These are phyloP conservation scores for Sebastes dallii DNA, from an alignment of 2,797 vertebrate species.

Conservation along the genomic window DNA sequence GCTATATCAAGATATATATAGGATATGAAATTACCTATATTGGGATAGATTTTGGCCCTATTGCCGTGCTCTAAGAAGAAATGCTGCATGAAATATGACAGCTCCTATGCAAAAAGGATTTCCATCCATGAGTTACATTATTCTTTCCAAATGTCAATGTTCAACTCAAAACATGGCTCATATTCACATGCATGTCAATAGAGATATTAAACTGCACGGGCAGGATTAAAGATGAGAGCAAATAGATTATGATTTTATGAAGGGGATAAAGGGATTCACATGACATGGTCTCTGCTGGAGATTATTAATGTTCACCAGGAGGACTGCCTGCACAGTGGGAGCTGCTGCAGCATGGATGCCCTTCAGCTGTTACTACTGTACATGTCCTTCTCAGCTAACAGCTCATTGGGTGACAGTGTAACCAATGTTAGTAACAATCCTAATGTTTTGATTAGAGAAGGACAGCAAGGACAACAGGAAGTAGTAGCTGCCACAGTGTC, in stretches of 20 bases:
- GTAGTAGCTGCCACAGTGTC: not conserved
- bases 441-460: not conserved
- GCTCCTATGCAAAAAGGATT: not conserved
- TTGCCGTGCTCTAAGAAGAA: not conserved
- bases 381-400: not conserved
- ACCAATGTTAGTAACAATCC: not conserved
- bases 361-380: not conserved
- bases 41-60: no score
- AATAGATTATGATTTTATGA: slow-evolving; percentile 15
- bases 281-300: not conserved
- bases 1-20: no score
- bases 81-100: not conserved
- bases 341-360: slow-evolving; percentile 24
- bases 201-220: not conserved
- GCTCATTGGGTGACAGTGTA: not conserved
- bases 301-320: not conserved
- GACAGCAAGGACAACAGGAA: not conserved
- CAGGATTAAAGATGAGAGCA: not conserved
- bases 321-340: not conserved
- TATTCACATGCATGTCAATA: not conserved
- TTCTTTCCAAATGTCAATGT: not conserved
- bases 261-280: not conserved
- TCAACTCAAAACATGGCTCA: not conserved
- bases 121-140: not conserved
- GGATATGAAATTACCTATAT: no score